Base-by-base conservation (phyloP, 35 echinoderm and acorn worm genomes). In the Stichopus chloronotus region DNA sequence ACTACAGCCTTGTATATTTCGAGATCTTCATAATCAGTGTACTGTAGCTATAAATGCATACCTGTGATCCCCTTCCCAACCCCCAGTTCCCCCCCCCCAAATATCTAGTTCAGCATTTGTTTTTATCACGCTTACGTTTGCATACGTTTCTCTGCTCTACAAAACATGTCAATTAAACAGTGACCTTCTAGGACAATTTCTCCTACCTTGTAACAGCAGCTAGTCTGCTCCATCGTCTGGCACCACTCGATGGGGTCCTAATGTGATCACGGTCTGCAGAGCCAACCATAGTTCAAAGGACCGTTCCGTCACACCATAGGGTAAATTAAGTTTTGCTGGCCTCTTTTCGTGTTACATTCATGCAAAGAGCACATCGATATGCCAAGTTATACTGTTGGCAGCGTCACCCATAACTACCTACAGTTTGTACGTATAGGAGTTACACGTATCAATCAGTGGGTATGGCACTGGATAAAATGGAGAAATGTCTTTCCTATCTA, bases 161-260 rank as follows among this genome's bases (percentile, higher is more conserved):
- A 43, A 0, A 43, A 43, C 30, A 43, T 43, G 0, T 43, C 30
- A 43, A 43, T 43, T 43, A 0, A 43, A 3, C 30, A 43, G 30
- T 43, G 30, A 43, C 30, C 30, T 43, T 3, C 30, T 43, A 43
- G 30, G 30, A 43, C 30, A 43, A 43, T 53, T 43, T 25, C 9
- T 14, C 78, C 78, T 81, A 81, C 78, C 78, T 81, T 81, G 78
- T 81, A 5, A 81, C 25, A 6, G 78, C n/a, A 8, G 78, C 78
- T 81, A 81, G 78, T 9, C 53, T 22, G 24, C 43, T 25, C 78
- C 78, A 81, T 53, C 22, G 6, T 12, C 25, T 81, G 5, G 78
- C 6, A 1, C 24, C 78, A 81, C 78, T 14, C 21, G 78, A 81
- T 81, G 78, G 78, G 3, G 78, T 81, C 78, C 78, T 65, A 43